phyloP scores from a whole-genome alignment of 2,797 vertebrate genomes.

The Choloepus didactylus region DNA sequence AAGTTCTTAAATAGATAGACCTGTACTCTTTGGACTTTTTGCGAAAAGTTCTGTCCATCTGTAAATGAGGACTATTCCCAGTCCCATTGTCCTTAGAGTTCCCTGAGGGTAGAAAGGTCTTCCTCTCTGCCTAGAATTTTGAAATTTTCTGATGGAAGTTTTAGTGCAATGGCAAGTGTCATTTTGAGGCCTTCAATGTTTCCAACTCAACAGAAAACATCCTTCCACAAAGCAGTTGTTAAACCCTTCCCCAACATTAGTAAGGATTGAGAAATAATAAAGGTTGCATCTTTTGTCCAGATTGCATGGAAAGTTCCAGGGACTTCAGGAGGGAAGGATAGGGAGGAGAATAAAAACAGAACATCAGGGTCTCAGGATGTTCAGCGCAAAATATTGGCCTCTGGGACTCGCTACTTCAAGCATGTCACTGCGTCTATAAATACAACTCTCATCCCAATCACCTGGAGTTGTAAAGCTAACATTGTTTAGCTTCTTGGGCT shows the following conservation, averaged over 20 bases:
- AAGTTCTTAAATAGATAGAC: neutral
- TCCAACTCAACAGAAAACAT: conserved; percentile 62
- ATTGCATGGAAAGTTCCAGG: conserved; percentile 77
- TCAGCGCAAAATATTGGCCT: conserved; percentile 67
- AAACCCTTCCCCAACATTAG: conserved; percentile 47
- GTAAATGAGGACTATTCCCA: neutral
- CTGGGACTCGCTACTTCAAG: conserved; percentile 66
- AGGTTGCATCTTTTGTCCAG: conserved; percentile 65
- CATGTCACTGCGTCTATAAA: conserved; percentile 69
- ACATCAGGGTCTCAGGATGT: conserved; percentile 66
- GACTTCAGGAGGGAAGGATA: conserved; percentile 61
- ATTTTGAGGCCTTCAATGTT: conserved; percentile 57
- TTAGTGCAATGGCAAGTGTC: conserved; percentile 68
- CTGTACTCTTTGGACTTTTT: neutral
- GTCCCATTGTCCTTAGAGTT: neutral
- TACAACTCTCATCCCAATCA: conserved; percentile 43
- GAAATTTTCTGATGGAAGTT: conserved; percentile 63
- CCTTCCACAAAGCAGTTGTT: conserved; percentile 67
- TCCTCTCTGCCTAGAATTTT: conserved; percentile 39
- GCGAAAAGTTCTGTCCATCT: neutral
- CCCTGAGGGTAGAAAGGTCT: neutral
- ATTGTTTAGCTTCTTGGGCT: conserved; percentile 43
- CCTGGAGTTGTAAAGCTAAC: conserved; percentile 62
- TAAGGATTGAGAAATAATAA: conserved; percentile 75
- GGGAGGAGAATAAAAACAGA: conserved; percentile 76